These are phyloP conservation scores for Drosophila obscura DNA, from an alignment of 1,140 invertebrate species.

Conservation along the genomic window DNA sequence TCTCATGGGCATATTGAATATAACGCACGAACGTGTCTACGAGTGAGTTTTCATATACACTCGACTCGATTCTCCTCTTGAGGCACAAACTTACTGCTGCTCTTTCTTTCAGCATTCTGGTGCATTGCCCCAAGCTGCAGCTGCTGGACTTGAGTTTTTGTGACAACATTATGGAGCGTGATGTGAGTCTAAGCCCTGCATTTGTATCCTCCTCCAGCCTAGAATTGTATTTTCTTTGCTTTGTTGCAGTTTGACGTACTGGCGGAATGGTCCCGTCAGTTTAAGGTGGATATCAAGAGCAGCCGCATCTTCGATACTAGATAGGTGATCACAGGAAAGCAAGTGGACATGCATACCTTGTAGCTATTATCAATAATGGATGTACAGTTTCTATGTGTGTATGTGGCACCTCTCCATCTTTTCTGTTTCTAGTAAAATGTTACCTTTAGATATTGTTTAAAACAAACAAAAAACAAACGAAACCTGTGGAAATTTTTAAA, in stretches of 20 bases:
- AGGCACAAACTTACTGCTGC: background rate
- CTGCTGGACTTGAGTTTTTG: constrained; percentile 95
- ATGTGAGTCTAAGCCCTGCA: constrained; percentile 84
- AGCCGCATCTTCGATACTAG: constrained; percentile 55
- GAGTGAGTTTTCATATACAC: constrained; percentile 84
- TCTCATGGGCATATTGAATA: constrained; percentile 90
- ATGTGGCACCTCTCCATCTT: constrained; percentile 9
- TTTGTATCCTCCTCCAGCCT: too few relatives aligned
- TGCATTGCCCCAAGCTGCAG: constrained; percentile 87
- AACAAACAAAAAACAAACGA: background rate
- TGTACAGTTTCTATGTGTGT: constrained; percentile 12
- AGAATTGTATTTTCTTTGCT: background rate
- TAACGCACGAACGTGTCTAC: constrained; percentile 89
- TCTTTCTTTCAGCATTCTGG: constrained; percentile 85
- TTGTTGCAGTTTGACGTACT: constrained; percentile 55
- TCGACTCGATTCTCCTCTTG: background rate
- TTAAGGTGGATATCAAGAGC: constrained; percentile 78
- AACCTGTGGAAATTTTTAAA: constrained; percentile 16
- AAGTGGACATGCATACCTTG: background rate
- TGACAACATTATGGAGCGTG: constrained; percentile 89
- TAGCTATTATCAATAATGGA: constrained; percentile 33
- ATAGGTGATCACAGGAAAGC: constrained; percentile 22
- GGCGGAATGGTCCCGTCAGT: constrained; percentile 69
- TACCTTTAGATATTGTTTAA: constrained; percentile 29
- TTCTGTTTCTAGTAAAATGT: constrained; percentile 42